Conservation (phyloP, 1,140 invertebrate genomes). For the Leptoteleia sp. region DNA sequence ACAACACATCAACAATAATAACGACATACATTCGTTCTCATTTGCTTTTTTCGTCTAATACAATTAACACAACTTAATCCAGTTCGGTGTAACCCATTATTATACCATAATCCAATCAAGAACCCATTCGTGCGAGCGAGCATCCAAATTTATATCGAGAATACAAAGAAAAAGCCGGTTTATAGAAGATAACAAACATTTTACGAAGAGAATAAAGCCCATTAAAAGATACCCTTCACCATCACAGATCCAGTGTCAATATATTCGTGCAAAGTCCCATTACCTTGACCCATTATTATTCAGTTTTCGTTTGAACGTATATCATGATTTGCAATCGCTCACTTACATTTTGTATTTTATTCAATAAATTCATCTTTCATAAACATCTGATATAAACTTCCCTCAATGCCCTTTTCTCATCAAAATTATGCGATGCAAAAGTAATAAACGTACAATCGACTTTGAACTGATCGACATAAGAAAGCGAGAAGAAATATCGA, state of each 20-base stretch:
- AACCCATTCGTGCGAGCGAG: constrained; percentile 54
- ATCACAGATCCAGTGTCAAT: constrained; percentile 49
- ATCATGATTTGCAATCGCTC: constrained; percentile 12
- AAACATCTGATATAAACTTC: too few relatives aligned
- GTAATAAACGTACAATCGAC: constrained; percentile 34
- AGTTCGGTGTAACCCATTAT: constrained; percentile 31
- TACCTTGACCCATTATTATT: constrained; percentile 39
- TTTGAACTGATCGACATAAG: constrained; percentile 42
- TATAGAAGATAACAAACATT: constrained; percentile 59
- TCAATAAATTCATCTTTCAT: too few relatives aligned
- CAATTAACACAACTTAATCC: constrained; percentile 43
- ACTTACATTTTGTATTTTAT: too few relatives aligned
- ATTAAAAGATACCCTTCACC: constrained; percentile 56
- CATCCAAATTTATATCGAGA: constrained; percentile 59
- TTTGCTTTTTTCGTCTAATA: background rate
- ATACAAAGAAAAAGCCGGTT: constrained; percentile 54
- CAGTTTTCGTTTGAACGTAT: constrained; percentile 22
- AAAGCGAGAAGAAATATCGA: constrained; percentile 68
- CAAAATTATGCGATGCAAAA: constrained; percentile 22
- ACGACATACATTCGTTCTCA: too few relatives aligned
- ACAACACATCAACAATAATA: constrained; percentile 1
- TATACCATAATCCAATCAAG: constrained; percentile 18
- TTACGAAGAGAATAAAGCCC: constrained; percentile 54
- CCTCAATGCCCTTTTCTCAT: too few relatives aligned
- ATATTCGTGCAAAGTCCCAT: constrained; percentile 56